Conservation (phyloP, 2,888 invertebrate genomes). For the Drosophila phalerata region DNA sequence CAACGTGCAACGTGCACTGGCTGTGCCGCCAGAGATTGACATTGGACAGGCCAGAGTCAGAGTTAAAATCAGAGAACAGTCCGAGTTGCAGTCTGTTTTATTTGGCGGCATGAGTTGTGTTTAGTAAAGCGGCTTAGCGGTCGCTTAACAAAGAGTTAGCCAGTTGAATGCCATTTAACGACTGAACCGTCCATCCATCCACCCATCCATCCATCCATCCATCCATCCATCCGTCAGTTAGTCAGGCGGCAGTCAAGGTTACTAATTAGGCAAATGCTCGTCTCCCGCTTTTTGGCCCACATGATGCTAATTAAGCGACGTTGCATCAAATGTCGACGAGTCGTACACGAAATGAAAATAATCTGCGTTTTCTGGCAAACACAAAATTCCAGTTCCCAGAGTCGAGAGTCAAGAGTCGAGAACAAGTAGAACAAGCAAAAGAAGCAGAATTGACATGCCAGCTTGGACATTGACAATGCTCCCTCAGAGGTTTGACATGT, state of each 20-base stretch:
- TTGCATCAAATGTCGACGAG: constrained; percentile 62
- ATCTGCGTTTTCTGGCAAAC: constrained; percentile 50
- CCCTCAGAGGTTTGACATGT: constrained; percentile 74
- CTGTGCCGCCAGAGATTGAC: constrained; percentile 23
- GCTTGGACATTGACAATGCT: constrained; percentile 75
- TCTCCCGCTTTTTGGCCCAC: constrained; percentile 31
- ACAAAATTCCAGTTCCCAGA: constrained; percentile 13
- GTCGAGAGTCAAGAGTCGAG: no score
- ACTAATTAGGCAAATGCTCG: constrained; percentile 71
- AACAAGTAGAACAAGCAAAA: background rate
- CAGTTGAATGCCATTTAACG: constrained; percentile 55
- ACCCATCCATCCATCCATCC: constrained; percentile 3
- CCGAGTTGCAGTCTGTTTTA: constrained; percentile 14
- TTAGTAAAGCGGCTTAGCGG: constrained; percentile 36
- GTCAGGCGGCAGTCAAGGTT: constrained; percentile 65
- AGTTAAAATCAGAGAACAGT: constrained; percentile 6
- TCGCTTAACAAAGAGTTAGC: constrained; percentile 25
- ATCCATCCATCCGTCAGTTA: constrained; percentile 31
- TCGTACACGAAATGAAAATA: constrained; percentile 58
- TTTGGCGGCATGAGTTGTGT: constrained; percentile 40
- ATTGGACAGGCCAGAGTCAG: constrained; percentile 6
- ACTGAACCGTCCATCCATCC: constrained; percentile 19
- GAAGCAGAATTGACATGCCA: constrained; percentile 55
- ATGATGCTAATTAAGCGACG: constrained; percentile 76
- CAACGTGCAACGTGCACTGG: constrained; percentile 29